phyloP scores from a whole-genome alignment of 1,140 invertebrate species.

The Kradibia gibbosae region DNA sequence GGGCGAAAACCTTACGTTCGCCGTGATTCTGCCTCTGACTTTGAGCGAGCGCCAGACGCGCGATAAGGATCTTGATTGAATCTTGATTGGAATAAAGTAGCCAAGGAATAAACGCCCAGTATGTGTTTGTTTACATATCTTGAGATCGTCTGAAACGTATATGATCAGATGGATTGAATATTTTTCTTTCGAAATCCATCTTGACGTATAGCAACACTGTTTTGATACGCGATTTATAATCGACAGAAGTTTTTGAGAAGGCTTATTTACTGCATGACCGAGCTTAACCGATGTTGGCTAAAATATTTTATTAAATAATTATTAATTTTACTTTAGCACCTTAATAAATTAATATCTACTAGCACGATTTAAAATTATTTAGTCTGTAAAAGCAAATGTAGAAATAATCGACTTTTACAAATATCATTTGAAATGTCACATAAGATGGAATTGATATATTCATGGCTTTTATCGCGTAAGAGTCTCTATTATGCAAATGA shows the following conservation, averaged over 20 bases:
- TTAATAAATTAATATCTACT: too few species aligned
- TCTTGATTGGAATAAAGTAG: background rate
- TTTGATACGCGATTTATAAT: background rate
- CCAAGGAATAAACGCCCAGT: background rate
- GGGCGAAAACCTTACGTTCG: background rate
- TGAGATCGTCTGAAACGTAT: background rate
- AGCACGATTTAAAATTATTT: too few species aligned
- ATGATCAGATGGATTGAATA: background rate
- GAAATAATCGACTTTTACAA: too few species aligned
- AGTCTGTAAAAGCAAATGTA: too few species aligned
- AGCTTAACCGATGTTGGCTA: too few species aligned
- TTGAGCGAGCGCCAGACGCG: background rate
- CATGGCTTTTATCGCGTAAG: too few species aligned
- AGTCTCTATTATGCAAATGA: too few species aligned
- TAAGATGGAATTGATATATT: too few species aligned
- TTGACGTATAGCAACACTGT: background rate
- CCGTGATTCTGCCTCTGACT: background rate
- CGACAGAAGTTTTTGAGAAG: background rate
- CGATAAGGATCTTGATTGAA: background rate
- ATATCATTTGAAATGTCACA: too few species aligned
- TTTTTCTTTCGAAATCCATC: background rate
- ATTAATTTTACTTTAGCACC: too few species aligned
- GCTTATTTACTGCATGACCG: background rate
- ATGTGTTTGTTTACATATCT: background rate
- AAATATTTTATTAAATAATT: too few species aligned